Percentiles rank a stretch among this genome's conserved stretches.
phyloP scores from a whole-genome alignment of 2,797 vertebrate species.

The Nyctalus aviator region DNA sequence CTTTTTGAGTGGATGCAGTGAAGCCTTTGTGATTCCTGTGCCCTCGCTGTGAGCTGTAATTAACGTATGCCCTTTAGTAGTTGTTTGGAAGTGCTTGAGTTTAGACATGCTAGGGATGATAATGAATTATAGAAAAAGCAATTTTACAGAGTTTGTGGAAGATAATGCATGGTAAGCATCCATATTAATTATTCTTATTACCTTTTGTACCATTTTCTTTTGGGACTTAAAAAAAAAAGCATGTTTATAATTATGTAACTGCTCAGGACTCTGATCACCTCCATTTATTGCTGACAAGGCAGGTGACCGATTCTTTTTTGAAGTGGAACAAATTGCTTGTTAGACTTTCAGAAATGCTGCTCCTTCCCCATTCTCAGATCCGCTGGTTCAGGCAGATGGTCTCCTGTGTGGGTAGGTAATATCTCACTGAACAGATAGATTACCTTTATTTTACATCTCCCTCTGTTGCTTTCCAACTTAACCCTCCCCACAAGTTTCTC shows the following conservation, averaged over 20 bases:
- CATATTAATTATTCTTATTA: neutral
- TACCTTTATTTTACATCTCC: neutral
- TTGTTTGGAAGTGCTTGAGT: slow-evolving; percentile 2
- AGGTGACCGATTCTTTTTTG: neutral
- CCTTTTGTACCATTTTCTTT: neutral
- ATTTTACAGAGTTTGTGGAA: neutral
- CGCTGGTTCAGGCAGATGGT: neutral
- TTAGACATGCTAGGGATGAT: neutral
- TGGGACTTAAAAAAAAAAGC: neutral
- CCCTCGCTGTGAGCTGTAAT: neutral
- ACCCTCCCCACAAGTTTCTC: neutral
- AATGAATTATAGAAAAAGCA: neutral
- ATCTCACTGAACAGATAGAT: neutral
- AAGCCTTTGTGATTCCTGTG: neutral
- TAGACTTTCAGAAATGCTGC: neutral
- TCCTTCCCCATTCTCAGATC: neutral
- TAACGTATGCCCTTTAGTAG: neutral
- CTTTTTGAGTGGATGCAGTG: neutral
- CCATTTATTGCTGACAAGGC: neutral
- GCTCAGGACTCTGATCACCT: neutral
- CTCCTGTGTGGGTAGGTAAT: neutral
- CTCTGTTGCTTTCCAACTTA: neutral
- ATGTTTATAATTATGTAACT: neutral
- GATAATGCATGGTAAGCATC: neutral
- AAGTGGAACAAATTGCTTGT: slow-evolving; percentile 31